phyloP scores from a whole-genome alignment of 2,113 vertebrate genomes.

The Lepisosteus osseus region DNA sequence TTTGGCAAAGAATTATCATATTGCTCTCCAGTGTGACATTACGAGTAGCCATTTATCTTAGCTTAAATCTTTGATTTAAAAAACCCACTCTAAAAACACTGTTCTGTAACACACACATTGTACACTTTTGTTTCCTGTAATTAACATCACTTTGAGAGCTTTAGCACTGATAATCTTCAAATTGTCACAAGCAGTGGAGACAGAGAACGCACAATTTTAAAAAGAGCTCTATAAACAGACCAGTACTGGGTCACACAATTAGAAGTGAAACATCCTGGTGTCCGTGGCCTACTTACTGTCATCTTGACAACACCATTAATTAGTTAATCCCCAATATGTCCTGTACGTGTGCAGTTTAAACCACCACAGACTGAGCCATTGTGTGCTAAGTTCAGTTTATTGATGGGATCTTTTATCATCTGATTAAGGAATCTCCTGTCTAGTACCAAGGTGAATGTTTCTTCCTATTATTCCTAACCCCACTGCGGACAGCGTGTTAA shows the following conservation, averaged over 20 bases:
- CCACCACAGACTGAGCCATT: not conserved
- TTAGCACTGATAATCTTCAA: slow-evolving; percentile 35
- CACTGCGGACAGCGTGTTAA: slow-evolving; percentile 20
- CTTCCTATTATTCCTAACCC: not conserved
- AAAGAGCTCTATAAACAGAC: slow-evolving; percentile 44
- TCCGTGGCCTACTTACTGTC: not conserved
- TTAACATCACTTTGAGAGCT: slow-evolving; percentile 26
- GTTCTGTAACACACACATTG: too few relatives aligned
- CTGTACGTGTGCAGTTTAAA: not conserved
- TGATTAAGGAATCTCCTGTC: too few relatives aligned
- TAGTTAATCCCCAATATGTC: not conserved
- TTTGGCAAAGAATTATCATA: too few relatives aligned
- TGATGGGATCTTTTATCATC: too few relatives aligned
- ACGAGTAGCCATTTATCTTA: too few relatives aligned
- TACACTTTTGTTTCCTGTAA: slow-evolving; percentile 25
- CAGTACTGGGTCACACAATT: slow-evolving; percentile 30
- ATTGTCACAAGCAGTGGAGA: slow-evolving; percentile 36
- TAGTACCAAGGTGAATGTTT: too few relatives aligned
- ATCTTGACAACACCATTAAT: not conserved
- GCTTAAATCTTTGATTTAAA: too few relatives aligned
- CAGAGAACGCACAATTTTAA: slow-evolving; percentile 34
- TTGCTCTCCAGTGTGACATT: too few relatives aligned
- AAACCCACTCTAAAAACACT: too few relatives aligned
- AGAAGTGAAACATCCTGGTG: slow-evolving; percentile 30
- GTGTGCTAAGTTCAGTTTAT: too few relatives aligned